These are phyloP conservation scores for Antechinus flavipes DNA, from an alignment of 2,113 vertebrate genomes.

Conservation along the genomic window DNA sequence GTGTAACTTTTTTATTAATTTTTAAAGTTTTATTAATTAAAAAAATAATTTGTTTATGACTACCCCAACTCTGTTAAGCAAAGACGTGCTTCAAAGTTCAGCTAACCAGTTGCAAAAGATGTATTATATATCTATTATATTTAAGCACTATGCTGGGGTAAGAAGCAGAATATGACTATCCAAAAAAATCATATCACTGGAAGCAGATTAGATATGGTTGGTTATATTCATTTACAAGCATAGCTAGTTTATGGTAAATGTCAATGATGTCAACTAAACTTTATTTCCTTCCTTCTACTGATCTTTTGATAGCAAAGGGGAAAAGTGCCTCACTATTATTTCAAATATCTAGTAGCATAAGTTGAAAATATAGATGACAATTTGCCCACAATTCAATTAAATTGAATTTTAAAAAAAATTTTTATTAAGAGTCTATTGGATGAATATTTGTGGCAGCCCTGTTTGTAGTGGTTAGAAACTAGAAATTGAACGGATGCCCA, in stretches of 20 bases:
- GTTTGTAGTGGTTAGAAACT: too few species aligned
- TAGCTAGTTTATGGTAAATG: neutral
- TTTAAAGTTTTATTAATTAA: neutral
- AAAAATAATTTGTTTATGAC: neutral
- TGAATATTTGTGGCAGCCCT: neutral
- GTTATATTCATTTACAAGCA: neutral
- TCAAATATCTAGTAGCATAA: neutral
- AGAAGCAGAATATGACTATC: neutral
- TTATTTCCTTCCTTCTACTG: neutral
- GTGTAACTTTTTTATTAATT: neutral
- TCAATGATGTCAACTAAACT: neutral
- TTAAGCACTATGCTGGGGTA: neutral
- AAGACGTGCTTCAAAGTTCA: neutral
- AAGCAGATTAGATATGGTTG: neutral
- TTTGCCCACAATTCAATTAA: neutral
- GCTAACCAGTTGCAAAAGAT: neutral
- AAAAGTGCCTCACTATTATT: neutral
- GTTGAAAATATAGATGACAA: neutral
- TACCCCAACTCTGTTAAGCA: neutral
- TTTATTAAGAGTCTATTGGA: neutral
- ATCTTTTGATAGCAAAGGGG: neutral
- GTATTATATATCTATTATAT: neutral
- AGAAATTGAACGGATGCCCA: too few species aligned
- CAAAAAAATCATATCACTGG: neutral
- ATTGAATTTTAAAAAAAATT: neutral